Base-by-base conservation (phyloP, 2,113 vertebrate genomes). In the Colossoma macropomum region DNA sequence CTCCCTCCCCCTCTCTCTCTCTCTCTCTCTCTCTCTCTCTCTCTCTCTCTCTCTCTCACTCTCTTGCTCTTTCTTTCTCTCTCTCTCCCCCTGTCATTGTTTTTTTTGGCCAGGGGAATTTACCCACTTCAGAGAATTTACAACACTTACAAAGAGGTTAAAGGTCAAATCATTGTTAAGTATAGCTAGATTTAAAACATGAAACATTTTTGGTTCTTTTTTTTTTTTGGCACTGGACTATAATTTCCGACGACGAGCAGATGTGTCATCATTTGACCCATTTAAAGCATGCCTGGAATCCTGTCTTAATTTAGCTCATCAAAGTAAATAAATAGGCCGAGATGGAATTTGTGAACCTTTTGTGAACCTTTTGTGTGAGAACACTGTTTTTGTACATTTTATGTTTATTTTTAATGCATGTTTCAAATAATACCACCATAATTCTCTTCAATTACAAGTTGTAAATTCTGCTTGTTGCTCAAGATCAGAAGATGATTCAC, bases 31-130 rank as follows among this genome's bases (percentile, higher is more conserved):
- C 4, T 30, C 21, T 13, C n/a, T 38, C 32, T 65, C n/a, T 72
- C 27, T 48, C 50, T 41, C 11, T 38, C 34, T 4, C 34, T 7
- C 3, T 38, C 34, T 38, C 34, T 7, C 34, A 3, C 34, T 38
- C 34, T 38, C 34, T 38, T 7, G 34, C 34, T 50, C 25, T 34
- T 6, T 45, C 12, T 28, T 3, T 11, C 50, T 60, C 38, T 60
- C 4, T 30, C 21, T 13, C n/a, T 38, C 32, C 59, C n/a, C 66
- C 27, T 48, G 38, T 41, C 11, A 16, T 63, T 25, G 11, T 32
- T 10, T 52, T 86, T 25, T 77, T 85, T 28, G 13, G 45, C 48
- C 66, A 4, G 4, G 70, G 60, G 25, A 68, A 78, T 68, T 77
- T 63, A 65, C 60, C 59, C 25, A n/a, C 38, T n/a, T 77, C 27